Percentiles rank a stretch among this genome's conserved stretches.
Evolutionary conservation across 1,140 invertebrate genomes (phyloP).

Genomic region (Pachyrhynchus sulphureomaculatus): DNA sequence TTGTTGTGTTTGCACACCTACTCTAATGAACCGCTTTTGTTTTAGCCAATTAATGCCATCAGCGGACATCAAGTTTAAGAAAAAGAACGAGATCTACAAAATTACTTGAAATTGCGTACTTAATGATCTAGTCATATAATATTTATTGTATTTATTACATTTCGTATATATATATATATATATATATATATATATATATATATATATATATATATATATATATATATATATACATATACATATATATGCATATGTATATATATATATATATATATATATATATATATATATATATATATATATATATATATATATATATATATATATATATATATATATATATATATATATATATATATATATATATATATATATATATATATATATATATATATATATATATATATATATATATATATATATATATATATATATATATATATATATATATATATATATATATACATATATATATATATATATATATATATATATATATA

Average conservation of each 20-base stretch:
- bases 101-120: too few relatives aligned
- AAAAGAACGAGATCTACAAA: neutral
- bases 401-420: too few relatives aligned
- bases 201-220: slow-evolving; percentile 7
- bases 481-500: too few relatives aligned
- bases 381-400: too few relatives aligned
- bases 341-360: too few relatives aligned
- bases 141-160: neutral
- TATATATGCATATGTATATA: slow-evolving; percentile 2
- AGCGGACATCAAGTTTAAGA: slow-evolving; percentile 47
- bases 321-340: too few relatives aligned
- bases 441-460: too few relatives aligned
- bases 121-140: too few relatives aligned
- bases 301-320: neutral
- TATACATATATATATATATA: too few relatives aligned
- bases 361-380: too few relatives aligned
- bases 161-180: neutral
- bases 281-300: neutral
- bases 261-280: slow-evolving; percentile 7
- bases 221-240: slow-evolving; percentile 3
- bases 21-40: slow-evolving; percentile 34
- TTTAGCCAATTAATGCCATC: slow-evolving; percentile 47
- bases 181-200: slow-evolving; percentile 7
- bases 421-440: too few relatives aligned
- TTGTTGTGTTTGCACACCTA: neutral